Evolutionary conservation across 2,888 invertebrate species (phyloP).

Genomic region (Cheilosia vulpina): DNA sequence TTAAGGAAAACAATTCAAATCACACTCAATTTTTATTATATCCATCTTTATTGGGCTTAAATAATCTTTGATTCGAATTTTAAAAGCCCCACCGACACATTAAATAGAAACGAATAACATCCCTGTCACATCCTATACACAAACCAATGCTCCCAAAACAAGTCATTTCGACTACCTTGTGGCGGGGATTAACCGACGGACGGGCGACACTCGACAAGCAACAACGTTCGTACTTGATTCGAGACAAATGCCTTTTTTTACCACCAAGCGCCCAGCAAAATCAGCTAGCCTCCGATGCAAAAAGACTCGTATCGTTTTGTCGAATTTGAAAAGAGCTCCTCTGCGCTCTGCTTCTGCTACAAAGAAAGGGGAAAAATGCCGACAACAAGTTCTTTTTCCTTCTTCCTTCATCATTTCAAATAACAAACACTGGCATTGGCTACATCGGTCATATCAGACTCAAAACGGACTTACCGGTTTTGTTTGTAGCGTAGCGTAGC

Average conservation of each 20-base stretch:
- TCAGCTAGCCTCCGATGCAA: conserved; percentile 1
- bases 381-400: conserved; percentile 5
- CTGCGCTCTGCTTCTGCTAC: no score
- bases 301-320: conserved; percentile 47
- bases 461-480: background rate
- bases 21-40: no score
- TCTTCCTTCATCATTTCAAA: background rate
- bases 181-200: background rate
- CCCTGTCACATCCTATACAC: no score
- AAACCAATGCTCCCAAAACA: no score
- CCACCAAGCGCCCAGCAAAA: conserved; percentile 74
- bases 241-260: conserved; percentile 78
- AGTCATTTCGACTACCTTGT: no score
- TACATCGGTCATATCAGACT: background rate
- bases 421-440: background rate
- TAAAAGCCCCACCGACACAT: no score
- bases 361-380: no score
- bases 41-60: no score
- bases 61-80: no score
- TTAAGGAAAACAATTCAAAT: no score
- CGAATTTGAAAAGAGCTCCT: no score
- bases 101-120: no score
- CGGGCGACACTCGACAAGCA: conserved; percentile 12
- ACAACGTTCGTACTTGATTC: conserved; percentile 61
- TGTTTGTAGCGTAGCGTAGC: conserved; percentile 62